Evolutionary conservation across 1,140 invertebrate species (phyloP).

Genomic region (Drosophila tsacasi): DNA sequence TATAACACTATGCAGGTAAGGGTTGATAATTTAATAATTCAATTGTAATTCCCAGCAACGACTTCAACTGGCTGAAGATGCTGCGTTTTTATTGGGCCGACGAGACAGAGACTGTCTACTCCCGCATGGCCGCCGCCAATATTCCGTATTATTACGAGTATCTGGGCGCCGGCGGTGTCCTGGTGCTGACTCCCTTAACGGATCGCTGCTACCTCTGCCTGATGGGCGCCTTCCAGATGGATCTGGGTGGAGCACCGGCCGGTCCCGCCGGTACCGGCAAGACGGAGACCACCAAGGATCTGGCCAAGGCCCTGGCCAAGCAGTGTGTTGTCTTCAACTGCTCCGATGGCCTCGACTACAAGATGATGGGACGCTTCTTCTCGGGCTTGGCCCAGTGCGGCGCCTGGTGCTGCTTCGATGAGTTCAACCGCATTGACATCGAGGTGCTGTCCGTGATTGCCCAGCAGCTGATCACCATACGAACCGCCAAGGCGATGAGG

Average conservation of each 20-base stretch:
- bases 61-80: slow-evolving; percentile 96
- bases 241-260: slow-evolving; percentile 94
- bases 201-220: slow-evolving; percentile 94
- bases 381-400: slow-evolving; percentile 94
- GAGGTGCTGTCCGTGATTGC: slow-evolving; percentile 96
- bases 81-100: slow-evolving; percentile 96
- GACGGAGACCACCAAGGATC: slow-evolving; percentile 97
- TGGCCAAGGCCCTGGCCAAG: slow-evolving; percentile 94
- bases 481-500: slow-evolving; percentile 90
- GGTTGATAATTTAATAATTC: too few relatives aligned
- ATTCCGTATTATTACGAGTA: slow-evolving; percentile 97
- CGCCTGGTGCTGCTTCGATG: slow-evolving; percentile 96
- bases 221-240: slow-evolving; percentile 94
- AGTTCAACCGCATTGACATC: slow-evolving; percentile 96
- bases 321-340: slow-evolving; percentile 97
- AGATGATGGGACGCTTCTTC: slow-evolving; percentile 96
- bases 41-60: slow-evolving; percentile 67
- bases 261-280: slow-evolving; percentile 96
- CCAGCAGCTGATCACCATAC: slow-evolving; percentile 92
- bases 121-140: slow-evolving; percentile 91
- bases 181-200: slow-evolving; percentile 93
- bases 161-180: slow-evolving; percentile 92
- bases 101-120: slow-evolving; percentile 91
- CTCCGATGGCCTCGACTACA: slow-evolving; percentile 93
- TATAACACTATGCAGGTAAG: too few relatives aligned